phyloP scores from a whole-genome alignment of 2,113 vertebrate genomes.

The Monopterus albus region DNA sequence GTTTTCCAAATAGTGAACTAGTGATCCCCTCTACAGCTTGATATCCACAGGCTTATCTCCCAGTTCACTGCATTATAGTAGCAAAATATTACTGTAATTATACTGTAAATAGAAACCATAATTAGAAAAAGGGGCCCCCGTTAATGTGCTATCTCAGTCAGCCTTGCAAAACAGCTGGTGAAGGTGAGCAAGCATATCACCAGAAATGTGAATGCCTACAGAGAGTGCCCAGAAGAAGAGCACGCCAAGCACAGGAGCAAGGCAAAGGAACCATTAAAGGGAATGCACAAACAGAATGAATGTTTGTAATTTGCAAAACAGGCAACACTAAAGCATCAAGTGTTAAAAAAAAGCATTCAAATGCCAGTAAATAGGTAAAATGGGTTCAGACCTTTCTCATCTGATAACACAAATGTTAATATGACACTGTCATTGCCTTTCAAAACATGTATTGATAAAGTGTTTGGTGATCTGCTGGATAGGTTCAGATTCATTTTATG shows the following conservation, averaged over 20 bases:
- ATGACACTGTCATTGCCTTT: no score
- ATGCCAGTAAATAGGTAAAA: no score
- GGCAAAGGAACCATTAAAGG: slow-evolving; percentile 10
- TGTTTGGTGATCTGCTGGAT: no score
- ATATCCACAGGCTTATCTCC: slow-evolving; percentile 67
- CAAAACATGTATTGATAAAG: no score
- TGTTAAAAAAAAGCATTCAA: no score
- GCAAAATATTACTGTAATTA: slow-evolving; percentile 78
- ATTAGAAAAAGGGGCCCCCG: slow-evolving; percentile 55
- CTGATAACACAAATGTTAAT: no score
- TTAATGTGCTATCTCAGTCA: slow-evolving; percentile 41
- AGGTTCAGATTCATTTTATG: no score
- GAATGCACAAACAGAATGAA: slow-evolving; percentile 52
- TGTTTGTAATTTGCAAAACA: slow-evolving; percentile 12
- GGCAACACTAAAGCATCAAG: slow-evolving; percentile 35
- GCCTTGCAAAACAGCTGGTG: slow-evolving; percentile 29
- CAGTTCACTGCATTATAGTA: slow-evolving; percentile 58
- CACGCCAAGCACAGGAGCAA: neutral
- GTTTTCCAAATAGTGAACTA: slow-evolving; percentile 69
- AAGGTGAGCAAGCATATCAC: slow-evolving; percentile 30
- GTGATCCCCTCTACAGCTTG: slow-evolving; percentile 66
- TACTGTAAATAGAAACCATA: slow-evolving; percentile 74
- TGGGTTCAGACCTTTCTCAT: no score
- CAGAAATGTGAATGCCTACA: neutral
- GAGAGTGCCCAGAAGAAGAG: neutral